Percentiles rank a stretch among this genome's conserved stretches.
Conservation (phyloP, 2,797 vertebrate species). For the Novumbra hubbsi region DNA sequence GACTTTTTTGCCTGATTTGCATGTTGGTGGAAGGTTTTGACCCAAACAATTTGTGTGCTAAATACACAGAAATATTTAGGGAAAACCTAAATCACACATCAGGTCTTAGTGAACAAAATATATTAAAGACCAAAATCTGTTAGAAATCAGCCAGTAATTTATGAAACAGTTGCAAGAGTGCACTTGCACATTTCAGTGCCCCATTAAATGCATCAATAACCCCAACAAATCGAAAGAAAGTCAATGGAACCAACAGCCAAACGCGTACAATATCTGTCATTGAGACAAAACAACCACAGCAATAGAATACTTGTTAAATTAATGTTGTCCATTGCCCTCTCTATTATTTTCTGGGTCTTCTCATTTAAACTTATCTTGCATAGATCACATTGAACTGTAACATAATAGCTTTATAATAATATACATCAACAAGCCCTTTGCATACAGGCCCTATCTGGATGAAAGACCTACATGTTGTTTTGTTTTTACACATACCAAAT, state of each 20-base stretch:
- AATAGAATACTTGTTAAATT: background rate
- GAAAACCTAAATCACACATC: no score
- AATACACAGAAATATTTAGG: no score
- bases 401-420: background rate
- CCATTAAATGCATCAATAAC: background rate
- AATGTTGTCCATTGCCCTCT: background rate
- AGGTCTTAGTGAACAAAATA: no score
- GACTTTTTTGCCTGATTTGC: no score
- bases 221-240: background rate
- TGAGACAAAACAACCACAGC: background rate
- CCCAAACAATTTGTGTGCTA: no score
- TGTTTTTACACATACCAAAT: background rate
- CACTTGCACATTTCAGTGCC: background rate
- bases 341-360: background rate
- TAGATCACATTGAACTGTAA: background rate
- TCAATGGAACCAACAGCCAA: background rate
- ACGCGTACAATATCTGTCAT: background rate
- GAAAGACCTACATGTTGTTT: background rate
- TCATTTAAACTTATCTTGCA: background rate
- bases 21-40: no score
- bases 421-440: background rate
- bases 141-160: no score
- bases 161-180: background rate
- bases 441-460: background rate
- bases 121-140: no score